Conservation (phyloP, 1,140 invertebrate genomes). For the Caenorhabditis brenneri region DNA sequence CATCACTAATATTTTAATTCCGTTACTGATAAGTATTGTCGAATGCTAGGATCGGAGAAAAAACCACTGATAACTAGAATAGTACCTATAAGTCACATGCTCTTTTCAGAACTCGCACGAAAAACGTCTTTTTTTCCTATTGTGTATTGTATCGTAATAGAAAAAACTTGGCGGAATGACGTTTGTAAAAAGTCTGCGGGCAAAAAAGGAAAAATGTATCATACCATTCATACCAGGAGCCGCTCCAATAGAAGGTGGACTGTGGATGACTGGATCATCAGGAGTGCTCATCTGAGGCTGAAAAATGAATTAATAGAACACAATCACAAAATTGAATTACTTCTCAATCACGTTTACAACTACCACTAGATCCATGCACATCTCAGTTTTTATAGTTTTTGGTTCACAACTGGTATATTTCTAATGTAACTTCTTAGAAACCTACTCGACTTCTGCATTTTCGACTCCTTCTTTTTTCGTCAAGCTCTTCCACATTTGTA, state of each 20-base stretch:
- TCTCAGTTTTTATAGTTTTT: not conserved
- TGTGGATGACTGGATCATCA: constrained; percentile 62
- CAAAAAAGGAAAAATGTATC: not conserved
- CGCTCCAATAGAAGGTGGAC: constrained; percentile 54
- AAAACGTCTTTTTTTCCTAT: not conserved
- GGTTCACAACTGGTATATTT: not conserved
- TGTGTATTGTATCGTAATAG: not conserved
- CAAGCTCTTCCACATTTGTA: not conserved
- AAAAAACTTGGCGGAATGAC: not conserved
- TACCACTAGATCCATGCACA: not conserved
- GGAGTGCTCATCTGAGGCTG: constrained; percentile 64
- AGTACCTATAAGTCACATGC: not conserved
- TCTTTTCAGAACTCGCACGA: not conserved
- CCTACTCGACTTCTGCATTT: not conserved
- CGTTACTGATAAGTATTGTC: no score
- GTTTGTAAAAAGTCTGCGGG: not conserved
- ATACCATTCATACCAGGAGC: constrained; percentile 33
- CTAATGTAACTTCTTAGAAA: no score
- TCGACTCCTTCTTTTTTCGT: not conserved
- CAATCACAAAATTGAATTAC: not conserved
- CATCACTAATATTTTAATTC: no score
- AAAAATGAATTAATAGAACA: constrained; percentile 32
- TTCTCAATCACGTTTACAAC: not conserved
- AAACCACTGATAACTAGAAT: no score
- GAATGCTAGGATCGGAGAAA: no score